Conservation (phyloP, 1,140 invertebrate genomes). For the Ips typographus region DNA sequence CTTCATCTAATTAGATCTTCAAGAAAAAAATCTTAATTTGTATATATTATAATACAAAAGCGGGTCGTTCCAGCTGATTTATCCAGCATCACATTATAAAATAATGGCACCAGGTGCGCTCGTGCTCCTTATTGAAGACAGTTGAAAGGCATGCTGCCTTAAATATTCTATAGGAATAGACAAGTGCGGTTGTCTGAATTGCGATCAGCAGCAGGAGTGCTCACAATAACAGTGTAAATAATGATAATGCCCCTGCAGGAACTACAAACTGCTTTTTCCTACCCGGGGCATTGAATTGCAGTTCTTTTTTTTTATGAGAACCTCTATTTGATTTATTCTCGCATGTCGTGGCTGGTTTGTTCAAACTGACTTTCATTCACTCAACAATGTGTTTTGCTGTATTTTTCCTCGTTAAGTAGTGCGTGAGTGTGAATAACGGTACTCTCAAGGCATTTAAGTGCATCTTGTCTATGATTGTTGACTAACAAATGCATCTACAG, state of each 20-base stretch:
- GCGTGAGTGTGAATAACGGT: too few relatives aligned
- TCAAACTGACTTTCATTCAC: neutral
- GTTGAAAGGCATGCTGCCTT: conserved; percentile 4
- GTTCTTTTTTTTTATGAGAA: neutral
- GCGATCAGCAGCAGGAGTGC: conserved; percentile 14
- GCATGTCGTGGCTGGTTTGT: conserved; percentile 3
- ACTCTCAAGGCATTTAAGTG: too few relatives aligned
- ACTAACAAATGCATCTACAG: too few relatives aligned
- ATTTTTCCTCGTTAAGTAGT: too few relatives aligned
- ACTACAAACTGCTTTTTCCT: conserved; percentile 24
- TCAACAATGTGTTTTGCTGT: neutral
- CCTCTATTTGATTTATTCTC: conserved; percentile 9
- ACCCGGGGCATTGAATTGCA: conserved; percentile 4
- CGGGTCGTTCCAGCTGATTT: too few relatives aligned
- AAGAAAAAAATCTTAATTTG: too few relatives aligned
- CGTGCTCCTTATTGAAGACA: conserved; percentile 4
- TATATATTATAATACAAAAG: too few relatives aligned
- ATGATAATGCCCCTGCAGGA: conserved; percentile 17
- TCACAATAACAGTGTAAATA: conserved; percentile 25
- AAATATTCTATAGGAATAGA: conserved; percentile 11
- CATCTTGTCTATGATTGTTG: too few relatives aligned
- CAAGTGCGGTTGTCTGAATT: conserved; percentile 15
- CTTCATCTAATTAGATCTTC: too few relatives aligned
- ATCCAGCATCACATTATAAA: neutral
- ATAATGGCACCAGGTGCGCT: conserved; percentile 12